Evolutionary conservation across 2,113 vertebrate genomes (phyloP).

Genomic region (Rhynchomys soricoides): DNA sequence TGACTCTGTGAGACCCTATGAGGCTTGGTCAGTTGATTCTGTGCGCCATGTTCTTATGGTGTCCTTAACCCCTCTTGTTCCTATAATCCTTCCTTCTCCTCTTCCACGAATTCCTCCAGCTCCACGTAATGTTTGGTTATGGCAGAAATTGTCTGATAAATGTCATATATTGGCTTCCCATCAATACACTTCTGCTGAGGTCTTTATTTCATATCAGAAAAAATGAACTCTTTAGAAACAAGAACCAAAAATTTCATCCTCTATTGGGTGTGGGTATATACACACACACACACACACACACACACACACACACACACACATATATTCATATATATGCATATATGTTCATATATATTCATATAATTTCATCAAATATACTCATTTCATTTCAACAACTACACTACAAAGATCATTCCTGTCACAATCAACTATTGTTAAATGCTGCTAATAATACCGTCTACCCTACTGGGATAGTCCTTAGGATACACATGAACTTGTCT

Average conservation of each 20-base stretch:
- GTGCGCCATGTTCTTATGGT: not conserved
- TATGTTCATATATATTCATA: too few relatives aligned
- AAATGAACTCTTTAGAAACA: not conserved
- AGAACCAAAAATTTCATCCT: not conserved
- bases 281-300: too few relatives aligned
- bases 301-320: too few relatives aligned
- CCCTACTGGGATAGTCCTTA: not conserved
- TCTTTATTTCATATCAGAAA: not conserved
- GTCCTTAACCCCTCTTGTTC: not conserved
- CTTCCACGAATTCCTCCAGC: not conserved
- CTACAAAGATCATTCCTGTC: not conserved
- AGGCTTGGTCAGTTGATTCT: not conserved
- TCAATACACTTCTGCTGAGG: not conserved
- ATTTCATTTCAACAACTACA: not conserved
- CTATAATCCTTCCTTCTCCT: not conserved
- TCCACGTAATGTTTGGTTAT: not conserved
- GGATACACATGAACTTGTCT: not conserved
- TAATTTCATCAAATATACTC: too few relatives aligned
- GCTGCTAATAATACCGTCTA: not conserved
- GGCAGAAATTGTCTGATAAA: not conserved
- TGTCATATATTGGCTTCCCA: not conserved
- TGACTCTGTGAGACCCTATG: not conserved
- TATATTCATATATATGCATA: too few relatives aligned
- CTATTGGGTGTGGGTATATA: not conserved
- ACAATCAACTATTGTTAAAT: not conserved